Conservation (phyloP, 2,113 vertebrate genomes). For the Diadophis punctatus region DNA sequence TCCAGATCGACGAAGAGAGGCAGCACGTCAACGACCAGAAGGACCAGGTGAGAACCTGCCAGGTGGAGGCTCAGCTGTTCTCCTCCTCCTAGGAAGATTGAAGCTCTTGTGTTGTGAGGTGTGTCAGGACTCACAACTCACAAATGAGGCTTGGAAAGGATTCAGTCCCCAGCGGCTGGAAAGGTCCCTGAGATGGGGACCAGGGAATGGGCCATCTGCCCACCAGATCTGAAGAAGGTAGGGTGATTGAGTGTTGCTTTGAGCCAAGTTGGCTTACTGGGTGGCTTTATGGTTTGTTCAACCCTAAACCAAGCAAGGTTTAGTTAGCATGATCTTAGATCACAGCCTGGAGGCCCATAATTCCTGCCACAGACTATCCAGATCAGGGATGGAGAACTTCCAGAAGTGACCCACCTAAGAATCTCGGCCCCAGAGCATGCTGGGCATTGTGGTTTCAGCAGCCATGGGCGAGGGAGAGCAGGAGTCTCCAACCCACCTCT, state of each 20-base stretch:
- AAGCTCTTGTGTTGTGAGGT: background rate
- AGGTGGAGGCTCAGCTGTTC: background rate
- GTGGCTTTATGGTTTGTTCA: background rate
- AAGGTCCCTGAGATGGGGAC: background rate
- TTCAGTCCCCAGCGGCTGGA: background rate
- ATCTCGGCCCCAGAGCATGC: background rate
- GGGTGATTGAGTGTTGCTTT: background rate
- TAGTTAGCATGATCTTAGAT: background rate
- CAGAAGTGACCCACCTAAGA: background rate
- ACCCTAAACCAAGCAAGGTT: background rate
- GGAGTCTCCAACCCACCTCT: background rate
- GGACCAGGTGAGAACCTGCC: conserved; percentile 79
- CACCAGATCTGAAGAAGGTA: background rate
- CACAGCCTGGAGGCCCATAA: background rate
- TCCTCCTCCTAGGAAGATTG: background rate
- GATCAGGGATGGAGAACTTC: background rate
- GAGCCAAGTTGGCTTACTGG: background rate
- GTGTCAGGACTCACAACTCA: background rate
- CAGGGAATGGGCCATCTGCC: background rate
- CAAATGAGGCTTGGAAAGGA: background rate
- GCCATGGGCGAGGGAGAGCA: background rate
- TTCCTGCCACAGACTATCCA: background rate
- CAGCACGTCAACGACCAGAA: conserved; percentile 84
- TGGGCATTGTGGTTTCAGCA: background rate
- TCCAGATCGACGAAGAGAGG: conserved; percentile 88